Evolutionary conservation across 2,113 vertebrate species (phyloP).

Genomic region (Hyla sarda): DNA sequence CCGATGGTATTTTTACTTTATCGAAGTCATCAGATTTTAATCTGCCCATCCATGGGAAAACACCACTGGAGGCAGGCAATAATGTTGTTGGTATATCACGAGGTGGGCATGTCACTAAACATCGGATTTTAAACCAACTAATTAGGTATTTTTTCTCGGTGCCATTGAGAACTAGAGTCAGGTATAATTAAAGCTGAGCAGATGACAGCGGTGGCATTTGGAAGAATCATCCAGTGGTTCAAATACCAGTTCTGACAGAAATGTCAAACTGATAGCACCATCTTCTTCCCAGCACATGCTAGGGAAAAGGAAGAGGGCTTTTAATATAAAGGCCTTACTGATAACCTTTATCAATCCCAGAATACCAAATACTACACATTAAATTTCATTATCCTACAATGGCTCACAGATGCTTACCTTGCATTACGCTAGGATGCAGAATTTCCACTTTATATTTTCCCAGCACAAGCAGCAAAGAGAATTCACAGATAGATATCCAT

Average conservation of each 20-base stretch:
- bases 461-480: constrained; percentile 24
- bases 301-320: constrained; percentile 69
- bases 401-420: constrained; percentile 67
- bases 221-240: constrained; percentile 87
- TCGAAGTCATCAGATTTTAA: constrained; percentile 27
- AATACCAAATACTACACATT: constrained; percentile 73
- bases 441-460: constrained; percentile 33
- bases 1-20: constrained; percentile 7
- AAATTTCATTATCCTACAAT: constrained; percentile 75
- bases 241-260: constrained; percentile 95
- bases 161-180: constrained; percentile 81
- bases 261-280: constrained; percentile 91
- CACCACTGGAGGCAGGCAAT: constrained; percentile 58
- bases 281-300: constrained; percentile 66
- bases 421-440: constrained; percentile 57
- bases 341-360: constrained; percentile 90
- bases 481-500: constrained; percentile 28
- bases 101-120: constrained; percentile 62
- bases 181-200: constrained; percentile 92
- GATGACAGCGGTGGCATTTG: constrained; percentile 96
- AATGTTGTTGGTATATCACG: constrained; percentile 68
- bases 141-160: constrained; percentile 83
- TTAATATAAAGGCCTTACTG: constrained; percentile 80
- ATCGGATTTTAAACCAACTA: constrained; percentile 76
- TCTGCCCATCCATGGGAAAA: constrained; percentile 8